Percentiles rank a stretch among this genome's conserved stretches.
Conservation (phyloP, 2,888 invertebrate genomes). For the Clostera curtula region DNA sequence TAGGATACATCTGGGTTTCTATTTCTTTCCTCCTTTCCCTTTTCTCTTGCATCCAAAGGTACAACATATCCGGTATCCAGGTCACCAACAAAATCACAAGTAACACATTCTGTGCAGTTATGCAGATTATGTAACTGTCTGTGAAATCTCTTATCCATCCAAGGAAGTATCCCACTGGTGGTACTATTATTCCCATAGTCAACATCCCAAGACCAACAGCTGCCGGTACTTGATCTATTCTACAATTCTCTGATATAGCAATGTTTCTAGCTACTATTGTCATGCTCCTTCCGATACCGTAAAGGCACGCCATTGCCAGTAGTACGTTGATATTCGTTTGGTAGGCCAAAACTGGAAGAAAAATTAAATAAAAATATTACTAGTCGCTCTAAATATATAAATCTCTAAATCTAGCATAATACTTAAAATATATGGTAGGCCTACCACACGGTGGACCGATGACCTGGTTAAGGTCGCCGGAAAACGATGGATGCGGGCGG, state of each 20-base stretch:
- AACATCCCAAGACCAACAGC: conserved; percentile 84
- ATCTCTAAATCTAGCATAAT: background rate
- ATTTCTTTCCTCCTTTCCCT: conserved; percentile 29
- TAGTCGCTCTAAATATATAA: background rate
- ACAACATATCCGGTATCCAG: conserved; percentile 77
- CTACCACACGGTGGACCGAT: too few relatives aligned
- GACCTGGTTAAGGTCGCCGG: too few relatives aligned
- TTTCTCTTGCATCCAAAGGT: conserved; percentile 42
- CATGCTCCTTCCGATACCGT: conserved; percentile 82
- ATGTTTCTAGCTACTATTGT: conserved; percentile 83
- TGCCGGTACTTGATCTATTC: conserved; percentile 75
- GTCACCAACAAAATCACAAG: conserved; percentile 67
- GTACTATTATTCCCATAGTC: conserved; percentile 79
- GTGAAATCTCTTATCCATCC: conserved; percentile 81
- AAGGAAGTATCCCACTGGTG: conserved; percentile 77
- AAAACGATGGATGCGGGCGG: too few relatives aligned
- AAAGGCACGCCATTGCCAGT: conserved; percentile 73
- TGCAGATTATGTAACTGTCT: conserved; percentile 76
- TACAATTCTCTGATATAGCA: conserved; percentile 79
- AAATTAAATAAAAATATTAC: conserved; percentile 1
- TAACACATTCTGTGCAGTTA: conserved; percentile 77
- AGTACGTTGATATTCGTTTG: conserved; percentile 70
- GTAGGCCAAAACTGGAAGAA: conserved; percentile 74
- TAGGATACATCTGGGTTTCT: conserved; percentile 35
- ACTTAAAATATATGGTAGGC: too few relatives aligned